phyloP scores from a whole-genome alignment of 2,113 vertebrate species.

The Asarcornis scutulata region DNA sequence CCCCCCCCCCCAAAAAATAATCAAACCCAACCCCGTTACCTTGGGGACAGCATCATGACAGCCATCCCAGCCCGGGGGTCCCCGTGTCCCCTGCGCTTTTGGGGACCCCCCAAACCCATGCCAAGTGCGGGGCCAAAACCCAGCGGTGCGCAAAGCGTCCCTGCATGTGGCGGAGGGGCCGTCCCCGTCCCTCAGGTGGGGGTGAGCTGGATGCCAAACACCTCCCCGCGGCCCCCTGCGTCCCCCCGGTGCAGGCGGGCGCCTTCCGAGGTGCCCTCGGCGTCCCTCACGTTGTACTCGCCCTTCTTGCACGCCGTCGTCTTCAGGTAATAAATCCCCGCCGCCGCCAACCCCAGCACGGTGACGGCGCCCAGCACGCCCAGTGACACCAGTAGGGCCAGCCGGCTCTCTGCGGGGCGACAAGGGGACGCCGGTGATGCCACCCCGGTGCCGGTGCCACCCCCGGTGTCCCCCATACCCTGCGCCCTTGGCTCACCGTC shows the following conservation, averaged over 20 bases:
- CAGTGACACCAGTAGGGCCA: neutral
- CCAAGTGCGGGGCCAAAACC: no score
- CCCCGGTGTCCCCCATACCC: no score
- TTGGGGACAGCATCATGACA: no score
- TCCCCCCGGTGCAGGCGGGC: neutral
- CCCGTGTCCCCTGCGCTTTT: no score
- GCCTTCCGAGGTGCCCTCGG: neutral
- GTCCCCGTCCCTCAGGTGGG: neutral
- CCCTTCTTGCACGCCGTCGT: neutral
- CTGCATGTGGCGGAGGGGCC: no score
- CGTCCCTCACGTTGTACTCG: slow-evolving; percentile 20
- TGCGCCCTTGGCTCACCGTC: neutral
- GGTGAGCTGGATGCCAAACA: neutral
- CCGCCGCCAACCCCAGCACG: neutral
- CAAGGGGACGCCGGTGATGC: no score
- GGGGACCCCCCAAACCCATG: no score
- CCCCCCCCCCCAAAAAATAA: no score
- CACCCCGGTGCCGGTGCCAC: rapidly evolving
- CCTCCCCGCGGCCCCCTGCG: neutral
- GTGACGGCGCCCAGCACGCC: neutral
- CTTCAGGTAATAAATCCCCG: neutral
- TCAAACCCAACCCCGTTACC: no score
- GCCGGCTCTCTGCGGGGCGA: neutral
- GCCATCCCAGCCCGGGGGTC: no score
- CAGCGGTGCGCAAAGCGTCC: no score